Base-by-base conservation (phyloP, 2,888 invertebrate species). In the Tillus elongatus region DNA sequence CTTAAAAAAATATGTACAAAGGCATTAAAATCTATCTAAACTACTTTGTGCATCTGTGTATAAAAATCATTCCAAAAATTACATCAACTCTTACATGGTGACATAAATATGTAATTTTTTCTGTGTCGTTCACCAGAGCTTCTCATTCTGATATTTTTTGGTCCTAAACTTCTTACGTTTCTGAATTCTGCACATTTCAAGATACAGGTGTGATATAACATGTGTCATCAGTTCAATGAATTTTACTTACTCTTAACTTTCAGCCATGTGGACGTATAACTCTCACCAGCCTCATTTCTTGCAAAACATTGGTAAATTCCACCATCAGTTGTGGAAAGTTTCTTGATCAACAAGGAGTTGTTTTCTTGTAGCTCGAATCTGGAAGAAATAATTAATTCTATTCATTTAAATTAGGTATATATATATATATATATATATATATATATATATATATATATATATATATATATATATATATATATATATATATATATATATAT, bases 231-330 rank as follows among this genome's bases (percentile, higher is more conserved):
- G 24, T 11, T 11, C n/a, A 29, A 9, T 29, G 15, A 36, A 15
- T 11, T 40, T 30, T 37, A 79, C 90, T 85, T 73, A 93, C 93
- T 92, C 79, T 91, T 92, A 15, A 93, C 91, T 69, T 84, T 82
- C 29, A 95, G 69, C 92, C 92, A 95, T 2, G 92, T 89, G 50
- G 84, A 84, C 44, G 83, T 78, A 3, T 89, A 88, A 36, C 83
- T 80, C 64, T 91, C 88, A 8, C 96, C 97, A 2, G 89, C 96
- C 52, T 81, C 81, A 61, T 95, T 97, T 36, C 72, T 72, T 0
- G 90, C 91, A 53, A 93, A 79, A 62, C 97, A 97, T 64, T 97
- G 96, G 60, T 88, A 96, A 75, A 96, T 85, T 32, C 93, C 96
- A 44, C 87, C 83, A 64, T 95, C 92, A 45, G 79, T 79, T 65